Evolutionary conservation across 2,113 vertebrate genomes (phyloP).

Genomic region (Phainopepla nitens): DNA sequence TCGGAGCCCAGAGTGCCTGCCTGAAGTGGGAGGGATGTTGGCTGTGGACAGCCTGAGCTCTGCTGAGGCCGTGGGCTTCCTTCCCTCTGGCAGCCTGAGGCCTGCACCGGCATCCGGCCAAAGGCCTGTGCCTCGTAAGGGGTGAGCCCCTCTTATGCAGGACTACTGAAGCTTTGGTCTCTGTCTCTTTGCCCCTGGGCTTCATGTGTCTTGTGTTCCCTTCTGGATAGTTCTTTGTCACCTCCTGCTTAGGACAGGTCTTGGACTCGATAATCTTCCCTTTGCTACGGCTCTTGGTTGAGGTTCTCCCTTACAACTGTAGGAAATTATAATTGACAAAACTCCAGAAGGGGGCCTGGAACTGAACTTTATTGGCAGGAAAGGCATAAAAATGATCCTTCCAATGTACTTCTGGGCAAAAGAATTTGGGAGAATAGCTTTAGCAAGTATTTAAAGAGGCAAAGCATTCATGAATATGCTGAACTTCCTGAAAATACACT

Average conservation of each 20-base stretch:
- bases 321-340: not conserved
- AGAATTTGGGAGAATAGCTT: not conserved
- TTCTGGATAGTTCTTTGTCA: not conserved
- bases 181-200: accelerated
- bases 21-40: not conserved
- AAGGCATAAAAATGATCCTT: not conserved
- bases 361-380: not conserved
- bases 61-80: not conserved
- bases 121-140: accelerated
- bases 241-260: not conserved
- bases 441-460: not conserved
- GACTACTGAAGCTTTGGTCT: not conserved
- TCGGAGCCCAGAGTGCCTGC: not conserved
- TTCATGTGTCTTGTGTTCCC: not conserved
- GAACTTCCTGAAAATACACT: not conserved
- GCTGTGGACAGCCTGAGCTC: no score
- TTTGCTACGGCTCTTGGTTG: not conserved
- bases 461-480: not conserved
- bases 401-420: not conserved
- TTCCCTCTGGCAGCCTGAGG: not conserved
- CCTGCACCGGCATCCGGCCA: no score
- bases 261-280: not conserved
- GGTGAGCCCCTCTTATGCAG: accelerated
- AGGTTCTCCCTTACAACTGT: not conserved
- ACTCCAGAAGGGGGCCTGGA: not conserved